Base-by-base conservation (phyloP, 2,888 invertebrate genomes). In the Myathropa florea region DNA sequence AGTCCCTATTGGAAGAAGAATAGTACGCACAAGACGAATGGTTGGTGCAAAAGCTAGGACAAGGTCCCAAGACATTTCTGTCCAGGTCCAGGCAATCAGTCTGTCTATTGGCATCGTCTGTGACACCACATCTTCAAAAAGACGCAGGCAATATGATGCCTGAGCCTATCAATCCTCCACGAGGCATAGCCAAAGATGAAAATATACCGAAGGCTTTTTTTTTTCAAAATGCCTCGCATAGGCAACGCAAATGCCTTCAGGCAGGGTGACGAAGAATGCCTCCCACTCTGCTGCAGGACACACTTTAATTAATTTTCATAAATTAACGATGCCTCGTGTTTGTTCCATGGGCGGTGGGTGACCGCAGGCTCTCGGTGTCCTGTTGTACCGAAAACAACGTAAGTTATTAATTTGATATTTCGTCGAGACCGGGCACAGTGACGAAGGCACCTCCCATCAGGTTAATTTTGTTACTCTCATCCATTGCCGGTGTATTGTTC, bases 331-430 rank as follows among this genome's bases (percentile, higher is more conserved):
- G 46, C 39, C 28, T n/a, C 10, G 21, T 72, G 46, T 71, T 9
- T 21, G 12, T 18, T 6, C 4, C 18, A 18, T 24, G 24, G 53
- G 21, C 28, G 68, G 53, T n/a, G 30, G 55, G 24, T n/a, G 24
- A 39, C 14, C 21, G 18, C 21, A 61, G 33, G 26, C 65, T 10
- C n/a, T 18, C 46, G 46, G 53, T 39, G 18, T 23, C 24, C 36
- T 70, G 53, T 65, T 73, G 68, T 75, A 64, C 59, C 2, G 18
- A 18, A 28, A 71, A 76, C 65, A 63, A 79, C 33, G 46, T 3
- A 75, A 81, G 57, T 85, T 82, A 85, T 85, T 85, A 85, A 85
- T 85, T 85, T 85, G 63, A 85, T 85, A 77, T 85, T 85, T 85
- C 46, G n/a, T n/a, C n/a, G n/a, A n/a, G n/a, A n/a, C n/a, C n/a